Conservation (phyloP, 2,888 invertebrate genomes). For the Caenorhabditis parvicauda region DNA sequence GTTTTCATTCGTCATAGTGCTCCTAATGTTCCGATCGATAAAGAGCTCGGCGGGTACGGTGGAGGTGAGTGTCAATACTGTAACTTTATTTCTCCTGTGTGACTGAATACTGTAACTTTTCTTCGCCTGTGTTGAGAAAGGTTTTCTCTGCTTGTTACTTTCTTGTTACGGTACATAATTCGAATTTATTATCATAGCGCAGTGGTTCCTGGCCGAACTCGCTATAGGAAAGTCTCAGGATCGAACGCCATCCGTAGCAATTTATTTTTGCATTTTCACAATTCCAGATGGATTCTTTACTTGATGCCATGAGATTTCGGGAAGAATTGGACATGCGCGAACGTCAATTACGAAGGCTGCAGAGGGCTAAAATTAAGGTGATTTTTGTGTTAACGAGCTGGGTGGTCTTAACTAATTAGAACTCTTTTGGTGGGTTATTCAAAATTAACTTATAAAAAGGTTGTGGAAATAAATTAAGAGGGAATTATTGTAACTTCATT, state of each 20-base stretch:
- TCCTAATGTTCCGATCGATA: conserved; percentile 59
- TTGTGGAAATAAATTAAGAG: too few relatives aligned
- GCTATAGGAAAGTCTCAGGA: too few relatives aligned
- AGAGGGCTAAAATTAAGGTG: conserved; percentile 29
- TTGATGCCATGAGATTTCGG: conserved; percentile 59
- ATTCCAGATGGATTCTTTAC: conserved; percentile 52
- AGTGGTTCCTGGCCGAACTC: too few relatives aligned
- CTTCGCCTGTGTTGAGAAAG: background rate
- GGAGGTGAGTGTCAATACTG: conserved; percentile 21
- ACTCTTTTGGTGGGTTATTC: too few relatives aligned
- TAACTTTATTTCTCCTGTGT: background rate
- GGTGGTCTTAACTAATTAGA: too few relatives aligned
- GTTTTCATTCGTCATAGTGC: conserved; percentile 55
- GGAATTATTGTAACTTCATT: too few relatives aligned
- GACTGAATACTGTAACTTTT: background rate
- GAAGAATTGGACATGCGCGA: conserved; percentile 58
- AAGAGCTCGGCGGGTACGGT: conserved; percentile 44
- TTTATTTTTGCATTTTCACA: background rate
- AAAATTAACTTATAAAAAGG: too few relatives aligned
- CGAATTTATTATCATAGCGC: too few relatives aligned
- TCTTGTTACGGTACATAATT: background rate
- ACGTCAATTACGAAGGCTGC: conserved; percentile 51
- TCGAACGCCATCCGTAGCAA: too few relatives aligned
- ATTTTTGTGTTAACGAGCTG: background rate
- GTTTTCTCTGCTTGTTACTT: background rate